Percentiles rank a stretch among this genome's conserved stretches.
Conservation (phyloP, 2,888 invertebrate genomes). For the Adelphocoris suturalis region DNA sequence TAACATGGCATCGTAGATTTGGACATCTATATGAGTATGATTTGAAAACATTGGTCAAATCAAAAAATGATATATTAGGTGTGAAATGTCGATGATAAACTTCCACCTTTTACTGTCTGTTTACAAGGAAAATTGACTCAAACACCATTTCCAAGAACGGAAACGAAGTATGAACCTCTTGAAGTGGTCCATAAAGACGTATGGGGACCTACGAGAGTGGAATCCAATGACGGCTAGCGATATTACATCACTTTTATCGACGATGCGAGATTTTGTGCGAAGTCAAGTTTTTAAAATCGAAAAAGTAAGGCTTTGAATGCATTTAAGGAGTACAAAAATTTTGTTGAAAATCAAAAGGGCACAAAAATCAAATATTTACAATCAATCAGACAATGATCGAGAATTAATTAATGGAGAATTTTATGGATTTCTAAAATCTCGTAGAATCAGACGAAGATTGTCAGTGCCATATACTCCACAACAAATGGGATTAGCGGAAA, state of each 20-base stretch:
- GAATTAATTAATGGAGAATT: too few species aligned
- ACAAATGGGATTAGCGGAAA: too few species aligned
- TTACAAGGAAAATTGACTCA: neutral
- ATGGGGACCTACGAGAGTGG: neutral
- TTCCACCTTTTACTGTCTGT: neutral
- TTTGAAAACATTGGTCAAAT: neutral
- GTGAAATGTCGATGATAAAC: neutral
- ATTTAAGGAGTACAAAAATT: neutral
- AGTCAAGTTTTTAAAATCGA: neutral
- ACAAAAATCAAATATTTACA: neutral
- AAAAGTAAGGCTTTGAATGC: neutral
- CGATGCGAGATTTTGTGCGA: neutral
- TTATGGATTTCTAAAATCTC: too few species aligned
- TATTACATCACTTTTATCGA: neutral
- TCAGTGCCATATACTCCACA: too few species aligned
- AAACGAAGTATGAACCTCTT: neutral
- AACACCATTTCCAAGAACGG: neutral
- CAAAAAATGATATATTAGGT: neutral
- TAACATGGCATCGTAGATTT: too few species aligned
- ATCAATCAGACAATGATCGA: neutral
- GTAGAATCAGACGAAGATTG: too few species aligned
- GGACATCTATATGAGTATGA: neutral
- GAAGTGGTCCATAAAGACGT: neutral
- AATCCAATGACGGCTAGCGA: neutral
- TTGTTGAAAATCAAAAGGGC: slow-evolving; percentile 15